A percentile compares a stretch with the other conserved stretches of the same genome.
phyloP scores from a whole-genome alignment of 2,113 vertebrate species.

The Cacatua alba region DNA sequence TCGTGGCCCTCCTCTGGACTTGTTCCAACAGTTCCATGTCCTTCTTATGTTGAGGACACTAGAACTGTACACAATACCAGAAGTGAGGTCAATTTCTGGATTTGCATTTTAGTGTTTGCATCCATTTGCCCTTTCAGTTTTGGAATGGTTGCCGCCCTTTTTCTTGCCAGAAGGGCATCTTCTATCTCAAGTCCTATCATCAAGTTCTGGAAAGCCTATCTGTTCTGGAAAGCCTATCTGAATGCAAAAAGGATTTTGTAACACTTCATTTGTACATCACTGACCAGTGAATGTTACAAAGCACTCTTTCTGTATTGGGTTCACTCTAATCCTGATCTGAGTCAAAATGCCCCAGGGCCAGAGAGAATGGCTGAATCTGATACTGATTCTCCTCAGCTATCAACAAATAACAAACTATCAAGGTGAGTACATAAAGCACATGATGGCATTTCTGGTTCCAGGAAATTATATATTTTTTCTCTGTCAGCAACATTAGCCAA shows the following conservation, averaged over 20 bases:
- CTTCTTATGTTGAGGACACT: too few species aligned
- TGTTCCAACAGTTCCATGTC: too few species aligned
- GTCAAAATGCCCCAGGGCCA: not conserved
- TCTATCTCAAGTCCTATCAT: not conserved
- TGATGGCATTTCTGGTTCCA: not conserved
- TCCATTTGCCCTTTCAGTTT: not conserved
- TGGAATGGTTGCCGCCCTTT: not conserved
- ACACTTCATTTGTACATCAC: not conserved
- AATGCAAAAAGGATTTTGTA: not conserved
- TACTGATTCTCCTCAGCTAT: slow-evolving; percentile 8
- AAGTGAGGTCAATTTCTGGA: not conserved
- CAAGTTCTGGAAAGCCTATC: not conserved
- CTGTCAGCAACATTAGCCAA: not conserved
- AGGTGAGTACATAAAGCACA: slow-evolving; percentile 8
- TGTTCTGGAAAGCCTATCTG: not conserved
- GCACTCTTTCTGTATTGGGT: not conserved
- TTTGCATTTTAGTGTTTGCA: not conserved
- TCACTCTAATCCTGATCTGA: not conserved
- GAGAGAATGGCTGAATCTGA: not conserved
- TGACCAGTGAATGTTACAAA: not conserved
- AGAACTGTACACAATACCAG: too few species aligned
- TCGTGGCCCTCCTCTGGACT: too few species aligned
- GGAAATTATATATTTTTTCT: not conserved
- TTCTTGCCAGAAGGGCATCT: not conserved
- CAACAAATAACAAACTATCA: not conserved